Evolutionary conservation across 2,113 vertebrate species (phyloP).

Genomic region (Ceyx melanurus): DNA sequence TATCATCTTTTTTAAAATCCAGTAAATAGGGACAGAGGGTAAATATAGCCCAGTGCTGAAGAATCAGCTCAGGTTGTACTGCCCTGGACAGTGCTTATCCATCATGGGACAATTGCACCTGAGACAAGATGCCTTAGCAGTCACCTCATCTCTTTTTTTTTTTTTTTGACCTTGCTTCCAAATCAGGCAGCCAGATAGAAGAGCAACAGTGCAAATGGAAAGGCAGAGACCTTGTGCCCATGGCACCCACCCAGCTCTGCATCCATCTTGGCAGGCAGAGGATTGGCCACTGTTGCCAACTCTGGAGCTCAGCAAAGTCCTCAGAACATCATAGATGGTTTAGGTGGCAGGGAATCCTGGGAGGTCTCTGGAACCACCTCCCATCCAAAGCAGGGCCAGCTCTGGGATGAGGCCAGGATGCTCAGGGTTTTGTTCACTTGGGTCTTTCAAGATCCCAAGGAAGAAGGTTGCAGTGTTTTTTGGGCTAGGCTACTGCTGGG

Average conservation of each 20-base stretch:
- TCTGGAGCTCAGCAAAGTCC: not conserved
- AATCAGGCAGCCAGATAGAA: not conserved
- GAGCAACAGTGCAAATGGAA: not conserved
- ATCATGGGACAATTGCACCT: not conserved
- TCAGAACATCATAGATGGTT: fast-evolving
- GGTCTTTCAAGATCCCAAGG: not conserved
- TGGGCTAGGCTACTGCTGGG: not conserved
- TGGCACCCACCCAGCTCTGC: not conserved
- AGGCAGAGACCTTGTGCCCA: not conserved
- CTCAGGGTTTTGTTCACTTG: not conserved
- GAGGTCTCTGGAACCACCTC: not conserved
- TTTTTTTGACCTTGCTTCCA: not conserved
- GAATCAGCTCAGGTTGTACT: not conserved
- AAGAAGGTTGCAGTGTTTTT: not conserved
- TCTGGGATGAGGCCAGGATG: not conserved
- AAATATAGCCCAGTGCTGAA: not conserved
- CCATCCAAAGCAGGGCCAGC: not conserved
- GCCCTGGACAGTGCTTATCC: not conserved
- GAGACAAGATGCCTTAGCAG: not conserved
- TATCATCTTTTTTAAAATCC: not conserved
- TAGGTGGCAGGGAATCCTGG: not conserved
- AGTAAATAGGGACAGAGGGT: not conserved
- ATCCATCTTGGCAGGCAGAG: not conserved
- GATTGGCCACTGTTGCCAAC: not conserved
- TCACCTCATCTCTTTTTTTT: not conserved